These are phyloP conservation scores for Lucilia sericata DNA, from an alignment of 1,140 invertebrate species.

Conservation along the genomic window DNA sequence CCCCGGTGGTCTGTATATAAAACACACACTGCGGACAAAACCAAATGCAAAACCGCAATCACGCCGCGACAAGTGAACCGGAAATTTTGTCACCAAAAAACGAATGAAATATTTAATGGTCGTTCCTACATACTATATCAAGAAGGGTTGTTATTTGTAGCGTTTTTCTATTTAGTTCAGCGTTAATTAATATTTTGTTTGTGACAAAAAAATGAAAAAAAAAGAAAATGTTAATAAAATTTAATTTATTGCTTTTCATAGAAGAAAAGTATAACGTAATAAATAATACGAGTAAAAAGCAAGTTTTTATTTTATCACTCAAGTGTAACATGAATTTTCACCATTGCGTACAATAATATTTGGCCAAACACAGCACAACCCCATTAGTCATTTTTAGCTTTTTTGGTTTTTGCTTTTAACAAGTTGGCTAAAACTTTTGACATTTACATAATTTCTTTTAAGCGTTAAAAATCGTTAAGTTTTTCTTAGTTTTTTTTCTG, in stretches of 20 bases:
- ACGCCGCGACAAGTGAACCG: slow-evolving; percentile 38
- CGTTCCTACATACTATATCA: background rate
- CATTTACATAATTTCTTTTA: slow-evolving; percentile 11
- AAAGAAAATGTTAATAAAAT: background rate
- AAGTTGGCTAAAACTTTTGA: background rate
- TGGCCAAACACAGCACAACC: background rate
- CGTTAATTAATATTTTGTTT: slow-evolving; percentile 19
- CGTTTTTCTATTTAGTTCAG: background rate
- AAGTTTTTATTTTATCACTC: slow-evolving; percentile 1
- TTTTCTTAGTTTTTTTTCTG: background rate
- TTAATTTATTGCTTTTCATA: background rate
- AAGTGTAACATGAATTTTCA: background rate
- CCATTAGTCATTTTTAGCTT: no score
- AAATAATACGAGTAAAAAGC: background rate
- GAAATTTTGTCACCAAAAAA: slow-evolving; percentile 40
- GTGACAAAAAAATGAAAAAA: background rate
- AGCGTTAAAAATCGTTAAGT: slow-evolving; percentile 12
- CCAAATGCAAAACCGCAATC: slow-evolving; percentile 36
- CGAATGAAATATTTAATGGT: background rate
- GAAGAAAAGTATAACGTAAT: background rate
- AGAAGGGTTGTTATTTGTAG: background rate
- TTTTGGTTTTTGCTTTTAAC: background rate
- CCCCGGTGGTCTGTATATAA: background rate
- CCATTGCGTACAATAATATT: background rate
- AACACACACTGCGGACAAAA: background rate